Base-by-base conservation (phyloP, 2,888 invertebrate species). In the Pteria penguin region DNA sequence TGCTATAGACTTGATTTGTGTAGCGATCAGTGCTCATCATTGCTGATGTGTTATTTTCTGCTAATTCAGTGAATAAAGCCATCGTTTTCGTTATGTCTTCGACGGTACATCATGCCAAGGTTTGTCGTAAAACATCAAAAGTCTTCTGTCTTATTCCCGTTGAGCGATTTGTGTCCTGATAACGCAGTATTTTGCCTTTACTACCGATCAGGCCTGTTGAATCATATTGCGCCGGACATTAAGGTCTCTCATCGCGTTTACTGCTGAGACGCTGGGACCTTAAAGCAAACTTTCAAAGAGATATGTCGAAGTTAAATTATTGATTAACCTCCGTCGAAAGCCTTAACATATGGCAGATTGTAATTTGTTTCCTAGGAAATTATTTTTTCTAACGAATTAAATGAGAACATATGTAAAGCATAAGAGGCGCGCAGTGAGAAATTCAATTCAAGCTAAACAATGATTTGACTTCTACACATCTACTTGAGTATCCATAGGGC, bases 31-130 rank as follows among this genome's bases (percentile, higher is more conserved):
- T 27, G 27, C 45, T 36, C 65, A 65, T 65, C 32, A 45, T 27
- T 65, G 18, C 22, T 65, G 65, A 65, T 65, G 65, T 45, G 65
- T 65, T 65, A 65, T 65, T 65, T 65, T 65, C 65, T 65, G 65
- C 65, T 65, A 65, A 65, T 65, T 65, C 36, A 27, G 65, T 45
- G 14, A 36, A 65, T 65, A 65, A 65, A 24, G 36, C 8, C 45
- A 45, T 18, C 11, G 45, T 18, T 45, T 14, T 8, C 18, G 11
- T 1, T 45, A 36, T 65, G 65, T 45, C 45, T 65, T 45, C 8
- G 45, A 14, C 11, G 18, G 11, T 65, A 65, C 33, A 24, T 22
- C 27, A 14, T 65, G 65, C 65, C 65, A 65, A 45, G 65, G 27
- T 65, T 27, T 27, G 65, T 33, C 45, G 45, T 36, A 65, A 65